A percentile compares a stretch with the other conserved stretches of the same genome.
Conservation (phyloP, 2,888 invertebrate genomes). For the Octodonta nipae region DNA sequence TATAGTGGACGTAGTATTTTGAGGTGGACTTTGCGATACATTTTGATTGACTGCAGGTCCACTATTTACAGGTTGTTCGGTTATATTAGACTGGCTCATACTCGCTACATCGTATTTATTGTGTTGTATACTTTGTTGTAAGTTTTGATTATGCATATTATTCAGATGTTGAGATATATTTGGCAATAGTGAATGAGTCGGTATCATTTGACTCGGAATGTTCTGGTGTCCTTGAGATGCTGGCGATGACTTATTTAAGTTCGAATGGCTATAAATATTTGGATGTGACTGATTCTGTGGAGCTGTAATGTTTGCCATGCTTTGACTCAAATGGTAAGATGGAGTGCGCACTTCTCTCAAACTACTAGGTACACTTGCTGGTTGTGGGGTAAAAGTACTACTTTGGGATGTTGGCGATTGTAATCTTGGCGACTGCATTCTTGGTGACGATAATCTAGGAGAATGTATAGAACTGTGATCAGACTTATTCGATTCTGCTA, state of each 20-base stretch:
- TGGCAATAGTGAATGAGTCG: background rate
- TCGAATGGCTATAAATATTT: slow-evolving; percentile 8
- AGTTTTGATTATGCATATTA: slow-evolving; percentile 10
- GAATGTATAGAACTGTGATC: slow-evolving; percentile 18
- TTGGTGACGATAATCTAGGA: slow-evolving; percentile 18
- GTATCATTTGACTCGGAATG: slow-evolving; percentile 12
- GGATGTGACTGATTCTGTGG: slow-evolving; percentile 17
- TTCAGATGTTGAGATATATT: slow-evolving; percentile 6
- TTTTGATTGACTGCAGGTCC: too few relatives aligned
- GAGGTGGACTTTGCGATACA: too few relatives aligned
- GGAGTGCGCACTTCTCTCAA: slow-evolving; percentile 11
- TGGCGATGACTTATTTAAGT: slow-evolving; percentile 12
- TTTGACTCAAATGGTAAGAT: slow-evolving; percentile 9
- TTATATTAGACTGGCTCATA: too few relatives aligned
- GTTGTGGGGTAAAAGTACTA: slow-evolving; percentile 12
- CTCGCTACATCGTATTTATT: too few relatives aligned
- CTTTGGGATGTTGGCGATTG: slow-evolving; percentile 13
- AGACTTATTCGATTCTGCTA: slow-evolving; percentile 24
- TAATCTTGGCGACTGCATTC: slow-evolving; percentile 10
- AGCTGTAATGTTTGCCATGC: slow-evolving; percentile 8
- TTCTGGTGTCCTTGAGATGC: slow-evolving; percentile 8
- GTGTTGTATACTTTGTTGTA: slow-evolving; percentile 7
- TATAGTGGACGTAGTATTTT: too few relatives aligned
- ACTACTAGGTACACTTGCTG: slow-evolving; percentile 10
- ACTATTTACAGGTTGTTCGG: too few relatives aligned